Evolutionary conservation across 2,888 invertebrate species (phyloP).

Genomic region (Phyto melanocephala): DNA sequence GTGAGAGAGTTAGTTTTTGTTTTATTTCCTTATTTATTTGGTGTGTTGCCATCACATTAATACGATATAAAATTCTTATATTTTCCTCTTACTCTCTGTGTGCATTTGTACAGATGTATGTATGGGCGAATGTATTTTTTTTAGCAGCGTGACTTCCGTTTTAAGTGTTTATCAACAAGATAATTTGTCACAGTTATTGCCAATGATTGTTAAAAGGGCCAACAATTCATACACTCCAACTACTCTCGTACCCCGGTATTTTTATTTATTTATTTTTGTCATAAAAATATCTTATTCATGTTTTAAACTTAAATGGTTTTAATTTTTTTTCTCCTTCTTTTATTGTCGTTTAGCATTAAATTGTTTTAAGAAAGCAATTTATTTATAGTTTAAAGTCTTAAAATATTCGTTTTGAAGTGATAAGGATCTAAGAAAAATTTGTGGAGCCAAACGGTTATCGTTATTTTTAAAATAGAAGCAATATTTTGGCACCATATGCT

Average conservation of each 20-base stretch:
- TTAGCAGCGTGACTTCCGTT: conserved; percentile 59
- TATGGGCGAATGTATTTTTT: not conserved
- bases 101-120: not conserved
- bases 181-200: conserved; percentile 65
- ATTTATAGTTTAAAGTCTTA: conserved; percentile 31
- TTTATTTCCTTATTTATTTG: conserved; percentile 38
- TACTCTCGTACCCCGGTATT: not conserved
- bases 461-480: not conserved
- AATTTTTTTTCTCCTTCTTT: not conserved
- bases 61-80: conserved; percentile 30
- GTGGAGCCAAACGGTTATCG: too few relatives aligned
- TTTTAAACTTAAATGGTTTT: conserved; percentile 14
- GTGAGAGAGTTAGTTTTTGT: not conserved
- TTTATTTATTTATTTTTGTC: conserved; percentile 26
- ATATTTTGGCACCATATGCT: not conserved
- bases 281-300: conserved; percentile 40
- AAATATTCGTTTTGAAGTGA: not conserved
- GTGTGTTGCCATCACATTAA: conserved; percentile 55
- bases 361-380: conserved; percentile 26
- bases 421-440: conserved; percentile 24
- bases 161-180: conserved; percentile 64
- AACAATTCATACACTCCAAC: conserved; percentile 38
- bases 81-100: not conserved
- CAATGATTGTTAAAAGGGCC: conserved; percentile 57
- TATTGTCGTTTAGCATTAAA: not conserved